A percentile compares a stretch with the other conserved stretches of the same genome.
Evolutionary conservation across 1,140 invertebrate genomes (phyloP).

Genomic region (Pseudomyrmex flavicornis): DNA sequence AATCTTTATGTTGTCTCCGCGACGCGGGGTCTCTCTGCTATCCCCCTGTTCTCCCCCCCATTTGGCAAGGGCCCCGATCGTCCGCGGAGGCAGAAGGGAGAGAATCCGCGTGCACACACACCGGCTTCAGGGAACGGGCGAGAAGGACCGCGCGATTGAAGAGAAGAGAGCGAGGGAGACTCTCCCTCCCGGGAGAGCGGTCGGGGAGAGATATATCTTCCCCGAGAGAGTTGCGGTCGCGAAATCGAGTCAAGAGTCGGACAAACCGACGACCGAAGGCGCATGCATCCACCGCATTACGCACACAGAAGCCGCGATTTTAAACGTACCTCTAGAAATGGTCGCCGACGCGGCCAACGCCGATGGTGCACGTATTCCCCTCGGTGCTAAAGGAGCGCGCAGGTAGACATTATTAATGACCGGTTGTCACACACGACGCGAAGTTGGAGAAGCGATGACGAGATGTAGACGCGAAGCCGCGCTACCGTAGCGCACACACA

Average conservation of each 20-base stretch:
- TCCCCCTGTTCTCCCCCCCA: slow-evolving; percentile 67
- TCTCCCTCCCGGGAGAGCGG: not conserved
- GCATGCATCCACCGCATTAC: slow-evolving; percentile 81
- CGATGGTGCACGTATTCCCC: slow-evolving; percentile 26
- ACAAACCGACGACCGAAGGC: slow-evolving; percentile 69
- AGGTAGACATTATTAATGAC: slow-evolving; percentile 64
- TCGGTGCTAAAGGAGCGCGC: slow-evolving; percentile 34
- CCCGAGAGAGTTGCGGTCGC: slow-evolving; percentile 75
- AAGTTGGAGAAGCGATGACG: too few relatives aligned
- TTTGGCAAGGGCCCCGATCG: slow-evolving; percentile 48
- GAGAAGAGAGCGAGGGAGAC: slow-evolving; percentile 69
- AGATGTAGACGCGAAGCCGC: too few relatives aligned
- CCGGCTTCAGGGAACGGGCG: slow-evolving; percentile 46
- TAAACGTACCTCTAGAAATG: slow-evolving; percentile 73
- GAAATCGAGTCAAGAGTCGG: slow-evolving; percentile 80
- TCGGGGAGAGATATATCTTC: slow-evolving; percentile 78
- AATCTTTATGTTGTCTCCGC: slow-evolving; percentile 85
- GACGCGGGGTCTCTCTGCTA: slow-evolving; percentile 76
- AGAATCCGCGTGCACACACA: slow-evolving; percentile 17
- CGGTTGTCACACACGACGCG: not conserved
- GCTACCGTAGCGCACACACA: too few relatives aligned
- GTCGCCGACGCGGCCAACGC: slow-evolving; percentile 50
- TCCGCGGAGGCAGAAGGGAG: slow-evolving; percentile 53
- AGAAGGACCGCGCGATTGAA: slow-evolving; percentile 47
- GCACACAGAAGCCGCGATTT: slow-evolving; percentile 81